Evolutionary conservation across 2,113 vertebrate genomes (phyloP).

Genomic region (Noturus placidus): DNA sequence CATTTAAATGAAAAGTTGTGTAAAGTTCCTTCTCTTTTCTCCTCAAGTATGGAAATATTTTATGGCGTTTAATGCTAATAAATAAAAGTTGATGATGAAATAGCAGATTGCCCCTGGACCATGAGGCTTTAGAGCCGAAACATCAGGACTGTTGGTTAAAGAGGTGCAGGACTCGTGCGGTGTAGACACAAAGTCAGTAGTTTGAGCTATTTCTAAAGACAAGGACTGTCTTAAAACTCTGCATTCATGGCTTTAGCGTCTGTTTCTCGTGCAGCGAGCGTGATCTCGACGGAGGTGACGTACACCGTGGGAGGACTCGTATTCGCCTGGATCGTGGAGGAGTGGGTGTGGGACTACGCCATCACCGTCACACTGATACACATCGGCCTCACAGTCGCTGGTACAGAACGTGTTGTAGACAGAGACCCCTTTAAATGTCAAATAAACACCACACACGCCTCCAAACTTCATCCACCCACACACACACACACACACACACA

Average conservation of each 20-base stretch:
- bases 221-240: background rate
- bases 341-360: constrained; percentile 82
- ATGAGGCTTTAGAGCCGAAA: background rate
- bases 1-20: background rate
- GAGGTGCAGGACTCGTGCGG: background rate
- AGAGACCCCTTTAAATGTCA: background rate
- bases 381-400: constrained; percentile 69
- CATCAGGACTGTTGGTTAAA: background rate
- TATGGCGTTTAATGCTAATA: too few species aligned
- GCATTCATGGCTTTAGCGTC: background rate
- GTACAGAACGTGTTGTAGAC: constrained; percentile 50
- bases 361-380: constrained; percentile 79
- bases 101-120: too few species aligned
- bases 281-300: constrained; percentile 77
- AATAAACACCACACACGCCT: background rate
- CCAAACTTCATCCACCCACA: background rate
- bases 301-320: constrained; percentile 73
- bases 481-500: too few species aligned
- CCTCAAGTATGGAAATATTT: too few species aligned
- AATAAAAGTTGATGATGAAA: too few species aligned
- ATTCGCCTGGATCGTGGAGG: constrained; percentile 78
- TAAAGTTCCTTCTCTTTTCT: background rate
- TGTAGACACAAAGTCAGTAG: background rate
- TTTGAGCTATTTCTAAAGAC: background rate
- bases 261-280: constrained; percentile 62